phyloP scores from a whole-genome alignment of 2,113 vertebrate genomes.

The Pavo muticus region DNA sequence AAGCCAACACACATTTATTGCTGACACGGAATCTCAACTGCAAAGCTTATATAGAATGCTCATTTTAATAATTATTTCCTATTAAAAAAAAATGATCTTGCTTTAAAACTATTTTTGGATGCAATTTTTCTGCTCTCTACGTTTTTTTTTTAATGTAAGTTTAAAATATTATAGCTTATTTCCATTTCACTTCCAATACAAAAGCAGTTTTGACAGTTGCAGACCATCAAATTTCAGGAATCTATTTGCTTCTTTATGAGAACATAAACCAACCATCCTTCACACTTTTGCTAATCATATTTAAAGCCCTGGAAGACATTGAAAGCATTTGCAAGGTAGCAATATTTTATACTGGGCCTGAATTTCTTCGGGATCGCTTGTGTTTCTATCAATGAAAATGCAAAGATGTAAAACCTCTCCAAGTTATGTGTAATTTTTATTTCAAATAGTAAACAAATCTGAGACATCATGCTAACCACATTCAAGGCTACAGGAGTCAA shows the following conservation, averaged over 20 bases:
- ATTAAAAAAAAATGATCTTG: neutral
- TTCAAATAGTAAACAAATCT: slow-evolving; percentile 31
- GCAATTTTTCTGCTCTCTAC: neutral
- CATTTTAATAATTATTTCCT: neutral
- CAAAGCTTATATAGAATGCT: neutral
- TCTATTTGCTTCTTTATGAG: slow-evolving; percentile 48
- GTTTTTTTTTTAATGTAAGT: neutral
- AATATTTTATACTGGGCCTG: neutral
- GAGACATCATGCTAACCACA: neutral
- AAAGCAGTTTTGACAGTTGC: neutral
- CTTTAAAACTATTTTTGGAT: neutral
- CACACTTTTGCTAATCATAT: neutral
- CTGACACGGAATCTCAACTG: neutral
- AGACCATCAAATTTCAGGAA: neutral
- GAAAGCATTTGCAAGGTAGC: slow-evolving; percentile 7
- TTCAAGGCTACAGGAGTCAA: neutral
- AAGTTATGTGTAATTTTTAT: neutral
- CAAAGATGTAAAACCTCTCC: neutral
- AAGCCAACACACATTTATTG: neutral
- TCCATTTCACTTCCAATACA: neutral
- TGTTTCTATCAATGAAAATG: neutral
- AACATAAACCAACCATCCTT: neutral
- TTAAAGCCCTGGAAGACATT: slow-evolving; percentile 30
- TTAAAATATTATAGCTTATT: neutral
- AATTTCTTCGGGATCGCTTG: neutral